These are phyloP conservation scores for Agriotes lineatus DNA, from an alignment of 2,888 invertebrate genomes.

Conservation along the genomic window DNA sequence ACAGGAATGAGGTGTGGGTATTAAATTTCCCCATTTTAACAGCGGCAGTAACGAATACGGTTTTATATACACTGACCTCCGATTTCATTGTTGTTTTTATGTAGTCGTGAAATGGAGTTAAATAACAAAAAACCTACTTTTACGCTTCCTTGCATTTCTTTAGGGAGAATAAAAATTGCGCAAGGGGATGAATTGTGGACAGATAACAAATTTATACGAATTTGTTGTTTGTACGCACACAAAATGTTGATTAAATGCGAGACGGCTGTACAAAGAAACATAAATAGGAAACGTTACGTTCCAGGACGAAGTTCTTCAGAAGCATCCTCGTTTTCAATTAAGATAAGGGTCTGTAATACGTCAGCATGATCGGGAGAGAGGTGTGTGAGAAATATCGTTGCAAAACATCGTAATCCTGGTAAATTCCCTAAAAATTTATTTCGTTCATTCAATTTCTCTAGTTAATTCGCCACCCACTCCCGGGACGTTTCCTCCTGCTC, in stretches of 20 bases:
- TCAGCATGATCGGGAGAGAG: constrained; percentile 9
- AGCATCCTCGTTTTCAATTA: constrained; percentile 21
- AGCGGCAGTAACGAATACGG: too few relatives aligned
- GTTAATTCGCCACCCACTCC: constrained; percentile 4
- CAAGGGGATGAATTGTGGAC: background rate
- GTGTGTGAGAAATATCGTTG: constrained; percentile 17
- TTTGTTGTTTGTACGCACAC: constrained; percentile 9
- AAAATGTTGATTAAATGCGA: constrained; percentile 15
- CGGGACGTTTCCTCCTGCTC: background rate
- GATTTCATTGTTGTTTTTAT: too few relatives aligned
- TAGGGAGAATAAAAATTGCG: background rate
- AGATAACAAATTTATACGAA: background rate
- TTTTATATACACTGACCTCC: too few relatives aligned
- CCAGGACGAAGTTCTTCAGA: background rate
- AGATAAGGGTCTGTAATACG: constrained; percentile 20
- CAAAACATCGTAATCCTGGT: constrained; percentile 13
- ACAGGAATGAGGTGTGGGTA: background rate
- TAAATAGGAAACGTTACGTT: constrained; percentile 8
- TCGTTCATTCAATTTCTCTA: constrained; percentile 9
- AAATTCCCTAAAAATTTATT: constrained; percentile 20
- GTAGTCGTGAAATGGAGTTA: too few relatives aligned
- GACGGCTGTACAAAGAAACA: constrained; percentile 13
- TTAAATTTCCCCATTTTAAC: too few relatives aligned
- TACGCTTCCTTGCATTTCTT: background rate
- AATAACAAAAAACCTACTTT: too few relatives aligned